Evolutionary conservation across 1,140 invertebrate genomes (phyloP).

Genomic region (Drosophila ercepeae): DNA sequence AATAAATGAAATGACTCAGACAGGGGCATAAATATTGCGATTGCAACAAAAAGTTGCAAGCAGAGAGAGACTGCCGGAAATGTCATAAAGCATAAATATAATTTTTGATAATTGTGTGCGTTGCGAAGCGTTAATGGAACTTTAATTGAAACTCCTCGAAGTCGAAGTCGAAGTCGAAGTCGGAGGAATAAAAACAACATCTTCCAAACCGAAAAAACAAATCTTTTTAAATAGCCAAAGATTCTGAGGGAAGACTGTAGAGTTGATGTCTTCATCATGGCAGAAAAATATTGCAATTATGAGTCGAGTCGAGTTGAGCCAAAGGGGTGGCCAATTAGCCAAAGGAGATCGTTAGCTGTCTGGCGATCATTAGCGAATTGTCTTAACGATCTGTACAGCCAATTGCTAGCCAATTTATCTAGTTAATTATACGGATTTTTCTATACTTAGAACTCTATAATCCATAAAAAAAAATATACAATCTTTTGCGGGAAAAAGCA

Average conservation of each 20-base stretch:
- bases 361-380: slow-evolving; percentile 51
- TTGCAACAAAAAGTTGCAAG: neutral
- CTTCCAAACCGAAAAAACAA: neutral
- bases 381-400: slow-evolving; percentile 54
- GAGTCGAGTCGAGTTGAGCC: slow-evolving; percentile 45
- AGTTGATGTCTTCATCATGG: slow-evolving; percentile 31
- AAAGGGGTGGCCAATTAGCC: slow-evolving; percentile 43
- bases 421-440: slow-evolving; percentile 51
- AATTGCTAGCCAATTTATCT: slow-evolving; percentile 57
- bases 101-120: slow-evolving; percentile 81
- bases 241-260: neutral
- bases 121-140: slow-evolving; percentile 79
- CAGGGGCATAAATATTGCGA: slow-evolving; percentile 46
- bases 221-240: neutral
- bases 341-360: slow-evolving; percentile 45
- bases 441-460: slow-evolving; percentile 42
- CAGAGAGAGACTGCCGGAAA: slow-evolving; percentile 65
- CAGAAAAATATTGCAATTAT: slow-evolving; percentile 26
- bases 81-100: slow-evolving; percentile 75
- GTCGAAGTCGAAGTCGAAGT: neutral
- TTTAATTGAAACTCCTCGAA: slow-evolving; percentile 72
- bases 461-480: neutral
- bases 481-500: neutral
- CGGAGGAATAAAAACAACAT: neutral
- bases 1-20: slow-evolving; percentile 69